A percentile compares a stretch with the other conserved stretches of the same genome.
phyloP scores from a whole-genome alignment of 2,797 vertebrate genomes.

The Myiotriccus ornatus region DNA sequence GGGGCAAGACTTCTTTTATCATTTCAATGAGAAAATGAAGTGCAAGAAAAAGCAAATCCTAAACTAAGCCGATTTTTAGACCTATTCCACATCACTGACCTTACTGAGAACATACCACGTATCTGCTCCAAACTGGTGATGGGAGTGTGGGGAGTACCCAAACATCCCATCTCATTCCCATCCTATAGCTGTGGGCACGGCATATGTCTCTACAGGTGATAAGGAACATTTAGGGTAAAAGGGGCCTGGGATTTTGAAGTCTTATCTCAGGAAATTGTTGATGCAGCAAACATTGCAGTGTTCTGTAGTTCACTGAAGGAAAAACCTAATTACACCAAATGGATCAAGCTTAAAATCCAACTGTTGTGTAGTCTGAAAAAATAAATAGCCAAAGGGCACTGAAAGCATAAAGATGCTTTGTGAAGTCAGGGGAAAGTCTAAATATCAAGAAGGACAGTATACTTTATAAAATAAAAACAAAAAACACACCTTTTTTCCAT shows the following conservation, averaged over 20 bases:
- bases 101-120: background rate
- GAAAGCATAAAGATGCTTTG: background rate
- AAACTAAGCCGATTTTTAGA: constrained; percentile 9
- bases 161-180: background rate
- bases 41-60: constrained; percentile 1
- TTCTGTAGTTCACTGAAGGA: background rate
- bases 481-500: background rate
- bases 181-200: background rate
- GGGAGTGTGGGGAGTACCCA: background rate
- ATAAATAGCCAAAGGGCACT: background rate
- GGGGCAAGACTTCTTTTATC: background rate
- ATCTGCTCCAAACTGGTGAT: background rate
- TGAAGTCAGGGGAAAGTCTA: background rate
- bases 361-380: background rate
- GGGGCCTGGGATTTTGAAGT: background rate
- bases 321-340: background rate
- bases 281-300: background rate
- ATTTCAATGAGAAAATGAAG: constrained; percentile 6
- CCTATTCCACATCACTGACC: background rate
- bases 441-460: background rate
- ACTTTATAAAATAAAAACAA: background rate
- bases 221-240: background rate
- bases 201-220: background rate
- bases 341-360: background rate
- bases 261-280: background rate